Percentiles rank a stretch among this genome's conserved stretches.
Conservation (phyloP, 35 echinoderm and acorn worm genomes). For the Apostichopus parvimensis region DNA sequence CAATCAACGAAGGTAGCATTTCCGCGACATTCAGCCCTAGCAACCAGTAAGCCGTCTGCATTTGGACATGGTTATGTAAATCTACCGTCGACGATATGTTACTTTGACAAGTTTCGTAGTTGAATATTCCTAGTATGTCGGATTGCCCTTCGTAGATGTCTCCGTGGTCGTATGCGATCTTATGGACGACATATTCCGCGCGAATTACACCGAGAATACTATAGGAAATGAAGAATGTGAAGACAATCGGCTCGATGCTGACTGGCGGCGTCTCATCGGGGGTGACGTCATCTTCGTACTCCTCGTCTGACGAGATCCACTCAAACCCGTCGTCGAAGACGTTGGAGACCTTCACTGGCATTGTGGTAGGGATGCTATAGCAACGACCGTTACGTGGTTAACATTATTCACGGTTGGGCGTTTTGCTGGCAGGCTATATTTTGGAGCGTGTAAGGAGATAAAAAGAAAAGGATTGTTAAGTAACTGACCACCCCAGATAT, state of each 20-base stretch:
- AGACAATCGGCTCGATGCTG: constrained; percentile 44
- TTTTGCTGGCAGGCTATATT: too few relatives aligned
- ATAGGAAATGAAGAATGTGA: constrained; percentile 44
- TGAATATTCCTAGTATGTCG: not conserved
- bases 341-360: constrained; percentile 52
- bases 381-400: too few relatives aligned
- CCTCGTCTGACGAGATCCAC: constrained; percentile 43
- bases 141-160: not conserved
- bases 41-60: constrained; percentile 34
- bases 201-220: constrained; percentile 49
- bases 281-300: constrained; percentile 14
- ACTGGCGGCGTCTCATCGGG: not conserved
- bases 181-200: constrained; percentile 54
- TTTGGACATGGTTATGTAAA: constrained; percentile 26
- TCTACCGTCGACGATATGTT: not conserved
- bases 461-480: too few relatives aligned
- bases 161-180: constrained; percentile 12
- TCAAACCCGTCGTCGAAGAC: constrained; percentile 46
- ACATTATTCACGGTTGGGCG: too few relatives aligned
- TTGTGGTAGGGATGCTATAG: not conserved
- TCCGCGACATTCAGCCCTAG: constrained; percentile 39
- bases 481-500: too few relatives aligned
- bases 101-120: not conserved
- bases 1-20: constrained; percentile 48
- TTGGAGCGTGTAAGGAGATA: too few relatives aligned